Evolutionary conservation across 92 coral and sea anemone species (phyloP).

Genomic region (Chrysogorgia sp.): DNA sequence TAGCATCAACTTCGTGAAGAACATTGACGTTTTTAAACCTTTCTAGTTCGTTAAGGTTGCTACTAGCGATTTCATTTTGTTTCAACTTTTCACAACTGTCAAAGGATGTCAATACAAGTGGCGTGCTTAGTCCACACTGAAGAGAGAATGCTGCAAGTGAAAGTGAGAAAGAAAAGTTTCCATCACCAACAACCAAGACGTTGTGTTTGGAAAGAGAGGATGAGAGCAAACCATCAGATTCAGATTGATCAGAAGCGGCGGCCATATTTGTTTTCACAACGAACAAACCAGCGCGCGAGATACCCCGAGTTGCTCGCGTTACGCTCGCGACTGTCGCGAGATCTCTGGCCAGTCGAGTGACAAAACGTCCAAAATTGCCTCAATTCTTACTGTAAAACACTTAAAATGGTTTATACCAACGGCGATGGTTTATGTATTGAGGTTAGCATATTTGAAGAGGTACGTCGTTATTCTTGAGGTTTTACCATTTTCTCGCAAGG

Average conservation of each 20-base stretch:
- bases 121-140: constrained; percentile 32
- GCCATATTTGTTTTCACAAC: constrained; percentile 21
- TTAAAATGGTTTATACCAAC: neutral
- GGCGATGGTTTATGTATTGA: neutral
- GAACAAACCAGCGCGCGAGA: no score
- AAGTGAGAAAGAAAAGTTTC: constrained; percentile 89
- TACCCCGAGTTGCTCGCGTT: neutral
- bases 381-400: neutral
- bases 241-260: neutral
- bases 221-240: constrained; percentile 59
- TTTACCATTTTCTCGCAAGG: no score
- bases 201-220: constrained; percentile 62
- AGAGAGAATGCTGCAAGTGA: constrained; percentile 67
- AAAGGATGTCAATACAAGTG: constrained; percentile 78
- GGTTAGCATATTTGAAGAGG: neutral
- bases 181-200: constrained; percentile 93
- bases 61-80: constrained; percentile 66
- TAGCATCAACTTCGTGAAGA: constrained; percentile 85
- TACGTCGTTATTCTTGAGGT: no score
- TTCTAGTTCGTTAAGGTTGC: constrained; percentile 66
- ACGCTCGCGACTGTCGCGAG: neutral
- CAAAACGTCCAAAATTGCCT: neutral
- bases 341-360: neutral
- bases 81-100: constrained; percentile 68
- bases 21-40: constrained; percentile 59